Evolutionary conservation across 1,140 invertebrate genomes (phyloP).

Genomic region (Epicauta chinensis): DNA sequence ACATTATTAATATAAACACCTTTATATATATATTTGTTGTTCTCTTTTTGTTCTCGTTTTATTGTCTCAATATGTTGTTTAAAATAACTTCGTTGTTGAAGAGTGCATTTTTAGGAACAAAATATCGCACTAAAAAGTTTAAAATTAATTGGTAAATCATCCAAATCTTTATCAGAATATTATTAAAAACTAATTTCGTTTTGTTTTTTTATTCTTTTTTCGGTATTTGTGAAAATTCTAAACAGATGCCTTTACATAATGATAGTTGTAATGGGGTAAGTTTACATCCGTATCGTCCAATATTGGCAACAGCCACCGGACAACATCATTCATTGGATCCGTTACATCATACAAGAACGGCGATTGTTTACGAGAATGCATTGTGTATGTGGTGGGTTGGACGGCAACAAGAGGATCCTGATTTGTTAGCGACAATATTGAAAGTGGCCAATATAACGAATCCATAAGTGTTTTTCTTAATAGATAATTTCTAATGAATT

Average conservation of each 20-base stretch:
- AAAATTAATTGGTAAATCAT: too few species aligned
- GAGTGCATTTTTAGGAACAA: too few species aligned
- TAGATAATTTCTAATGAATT: too few species aligned
- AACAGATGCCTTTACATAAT: conserved; percentile 59
- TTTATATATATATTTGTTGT: too few species aligned
- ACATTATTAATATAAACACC: too few species aligned
- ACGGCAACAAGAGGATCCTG: conserved; percentile 37
- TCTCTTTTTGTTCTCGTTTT: too few species aligned
- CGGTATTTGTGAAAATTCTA: conserved; percentile 26
- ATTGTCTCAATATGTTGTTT: too few species aligned
- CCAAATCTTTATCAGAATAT: too few species aligned
- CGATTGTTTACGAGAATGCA: conserved; percentile 37
- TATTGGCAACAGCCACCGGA: conserved; percentile 76
- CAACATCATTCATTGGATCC: conserved; percentile 55
- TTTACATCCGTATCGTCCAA: conserved; percentile 69
- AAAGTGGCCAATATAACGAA: conserved; percentile 26
- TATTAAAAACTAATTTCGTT: too few species aligned
- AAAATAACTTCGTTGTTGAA: too few species aligned
- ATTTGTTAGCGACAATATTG: conserved; percentile 37
- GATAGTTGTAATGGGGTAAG: conserved; percentile 82
- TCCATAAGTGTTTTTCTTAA: too few species aligned
- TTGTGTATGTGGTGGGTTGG: conserved; percentile 43
- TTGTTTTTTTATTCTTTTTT: not conserved
- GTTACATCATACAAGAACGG: conserved; percentile 35
- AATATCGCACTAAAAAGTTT: too few species aligned